phyloP scores from a whole-genome alignment of 2,888 invertebrate genomes.

The Platycheirus rosarum region DNA sequence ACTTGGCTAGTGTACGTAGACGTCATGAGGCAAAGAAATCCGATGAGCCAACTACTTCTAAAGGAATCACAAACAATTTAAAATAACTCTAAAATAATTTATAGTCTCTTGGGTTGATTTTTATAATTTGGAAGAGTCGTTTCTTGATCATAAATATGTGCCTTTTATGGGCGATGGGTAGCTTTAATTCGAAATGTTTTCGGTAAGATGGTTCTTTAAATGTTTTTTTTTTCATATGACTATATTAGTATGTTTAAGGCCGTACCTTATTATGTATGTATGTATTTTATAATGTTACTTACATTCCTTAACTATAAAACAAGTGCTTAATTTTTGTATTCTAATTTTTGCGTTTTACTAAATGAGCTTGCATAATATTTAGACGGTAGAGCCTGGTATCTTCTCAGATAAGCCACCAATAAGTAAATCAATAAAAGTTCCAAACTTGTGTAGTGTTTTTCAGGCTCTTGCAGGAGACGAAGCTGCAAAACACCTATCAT shows the following conservation, averaged over 20 bases:
- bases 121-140: background rate
- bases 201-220: conserved; percentile 13
- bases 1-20: conserved; percentile 87
- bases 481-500: too few relatives aligned
- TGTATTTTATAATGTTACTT: conserved; percentile 1
- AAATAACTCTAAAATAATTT: conserved; percentile 37
- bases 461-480: too few relatives aligned
- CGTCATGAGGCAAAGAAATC: conserved; percentile 81
- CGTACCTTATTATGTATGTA: conserved; percentile 22
- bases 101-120: background rate
- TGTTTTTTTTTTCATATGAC: background rate
- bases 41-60: conserved; percentile 61
- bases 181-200: background rate
- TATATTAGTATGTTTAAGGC: conserved; percentile 6
- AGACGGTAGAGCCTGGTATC: too few relatives aligned
- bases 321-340: background rate
- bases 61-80: conserved; percentile 9
- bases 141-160: conserved; percentile 29
- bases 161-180: conserved; percentile 23
- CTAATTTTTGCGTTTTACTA: background rate
- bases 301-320: background rate
- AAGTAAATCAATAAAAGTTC: too few relatives aligned
- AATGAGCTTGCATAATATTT: too few relatives aligned
- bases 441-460: too few relatives aligned
- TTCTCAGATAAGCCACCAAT: too few relatives aligned